Base-by-base conservation (phyloP, 2,113 vertebrate species). In the Xiphias gladius region DNA sequence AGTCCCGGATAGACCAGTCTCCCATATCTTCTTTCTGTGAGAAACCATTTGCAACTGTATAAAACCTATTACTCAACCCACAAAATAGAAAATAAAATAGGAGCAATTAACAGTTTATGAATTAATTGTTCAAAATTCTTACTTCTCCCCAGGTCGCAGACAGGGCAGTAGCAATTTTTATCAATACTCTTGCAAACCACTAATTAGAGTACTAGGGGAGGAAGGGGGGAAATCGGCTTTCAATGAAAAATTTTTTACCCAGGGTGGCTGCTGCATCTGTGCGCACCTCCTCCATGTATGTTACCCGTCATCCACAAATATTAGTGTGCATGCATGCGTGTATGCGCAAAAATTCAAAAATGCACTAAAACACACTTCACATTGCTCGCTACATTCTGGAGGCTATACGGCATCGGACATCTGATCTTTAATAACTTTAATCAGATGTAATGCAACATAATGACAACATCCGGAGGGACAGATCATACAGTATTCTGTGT, bases 361-460 rank as follows among this genome's bases (percentile, higher is more conserved):
- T 5, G 1, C 7, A 43, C 41, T 28, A 69, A 64, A 16, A 67
- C 11, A 54, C n/a, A 70, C 13, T 80, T 26, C 59, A 83, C 81
- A 55, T 63, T 76, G 37, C 14, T 30, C 58, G 35, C n/a, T 54
- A 52, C 54, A 61, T 58, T 46, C 71, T 74, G 7, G 59, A 78
- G 58, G 65, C 66, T 26, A 59, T 57, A 17, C 30, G 41, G 19
- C 61, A 84, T 58, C 24, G 65, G 62, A 46, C 0, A 48, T 65
- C 57, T 71, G 64, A 70, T 86, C 62, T 84, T 82, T 73, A 79
- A 82, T 79, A 70, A 82, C 69, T 74, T 90, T 76, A 86, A 85
- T 88, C 28, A 67, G 41, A 87, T 66, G 7, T 63, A 84, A 91
- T 85, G 30, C 0, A 22, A 79, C 81, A 74, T 57, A 64, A 79